Evolutionary conservation across 2,888 invertebrate species (phyloP), one percentile per base, ranked within the genome.

Genomic region (Drosophila fungiperda): DNA sequence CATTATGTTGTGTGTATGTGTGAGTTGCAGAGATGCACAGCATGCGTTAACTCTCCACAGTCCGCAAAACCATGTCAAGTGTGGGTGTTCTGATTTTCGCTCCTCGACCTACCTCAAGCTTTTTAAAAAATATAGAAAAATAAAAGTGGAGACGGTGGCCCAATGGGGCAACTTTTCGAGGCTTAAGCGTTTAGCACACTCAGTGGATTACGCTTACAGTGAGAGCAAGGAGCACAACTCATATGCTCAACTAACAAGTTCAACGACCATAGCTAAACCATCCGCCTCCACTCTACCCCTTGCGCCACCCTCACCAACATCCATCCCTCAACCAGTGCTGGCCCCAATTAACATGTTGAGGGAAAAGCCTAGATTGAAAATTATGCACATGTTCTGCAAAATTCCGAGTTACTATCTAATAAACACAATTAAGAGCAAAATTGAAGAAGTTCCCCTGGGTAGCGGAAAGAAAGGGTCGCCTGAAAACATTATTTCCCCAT

Each of bases 31-130:
- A 67, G 50, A 66, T 67, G 71, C 62, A 68, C 62, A 57, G 73
- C 59, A 67, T 78, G 70, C 57, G 68, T 54, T 54, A 53, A 36
- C 73, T 68, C 70, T 73, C 71, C 65, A 55, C 68, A 40, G 67
- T 67, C 53, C 42, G 58, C 45, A 68, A 68, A 83, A 83, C 72
- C 63, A 73, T 83, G 83, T 83, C 83, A 83, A 83, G 83, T 83
- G 79, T 55, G 62, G 72, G 65, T 54, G 70, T 29, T 67, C 67
- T 59, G 68, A 69, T 66, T 78, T 75, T 53, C 42, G 50, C 50
- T 42, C 54, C 68, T 67, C 57, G 66, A 76, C 68, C 65, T 53
- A 76, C 80, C 72, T 71, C 73, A 64, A 80, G 82, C 76, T 81
- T 83, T 78, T 83, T 80, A 86, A 85, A 85, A 50, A 29, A 49